Evolutionary conservation across 2,797 vertebrate species (phyloP), one percentile per base, ranked within the genome.

Genomic region (Pangasius krempfi): DNA sequence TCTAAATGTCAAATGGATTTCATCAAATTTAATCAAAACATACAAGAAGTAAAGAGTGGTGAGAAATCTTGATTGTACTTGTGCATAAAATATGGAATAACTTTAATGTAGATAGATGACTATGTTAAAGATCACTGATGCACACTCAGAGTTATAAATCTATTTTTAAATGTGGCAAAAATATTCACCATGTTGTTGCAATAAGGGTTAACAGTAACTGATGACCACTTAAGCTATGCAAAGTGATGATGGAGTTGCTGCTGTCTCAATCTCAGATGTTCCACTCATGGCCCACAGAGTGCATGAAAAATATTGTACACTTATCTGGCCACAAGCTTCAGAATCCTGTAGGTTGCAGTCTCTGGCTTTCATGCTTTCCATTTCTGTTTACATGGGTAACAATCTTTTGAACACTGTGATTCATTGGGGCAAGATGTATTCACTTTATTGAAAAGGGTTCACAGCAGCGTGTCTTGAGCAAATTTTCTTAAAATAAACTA

Each of bases 171-270:
- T 56, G 22, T 16, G 22, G 47, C 20, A 70, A 54, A 83, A 82
- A 47, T 2, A 25, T 44, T 62, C 27, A 62, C 33, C 56, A 22
- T 86, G 52, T 47, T 70, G 44, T 86, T 60, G 60, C 72, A 62
- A 18, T 64, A 76, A 79, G 75, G n/a, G 50, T 86, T 78, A 58
- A 60, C 70, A 33, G 54, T 75, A 83, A 62, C 14, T 88, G 68
- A 75, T 9, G 33, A 22, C n/a, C 86, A 60, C 56, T 73, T 84
- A 88, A 73, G 20, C 12, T 58, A 60, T 60, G 54, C n/a, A 75
- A 40, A 25, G 80, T 73, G 54, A 60, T 50, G 68, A 72, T 70
- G 27, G 54, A 47, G 27, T 75, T 83, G 22, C 7, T 27, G 6
- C 52, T 40, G 37, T 72, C 7, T 76, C 73, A 76, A 50, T 27